Evolutionary conservation across 2,888 invertebrate genomes (phyloP), one percentile per base, ranked within the genome.

Genomic region (Resseliella maxima): DNA sequence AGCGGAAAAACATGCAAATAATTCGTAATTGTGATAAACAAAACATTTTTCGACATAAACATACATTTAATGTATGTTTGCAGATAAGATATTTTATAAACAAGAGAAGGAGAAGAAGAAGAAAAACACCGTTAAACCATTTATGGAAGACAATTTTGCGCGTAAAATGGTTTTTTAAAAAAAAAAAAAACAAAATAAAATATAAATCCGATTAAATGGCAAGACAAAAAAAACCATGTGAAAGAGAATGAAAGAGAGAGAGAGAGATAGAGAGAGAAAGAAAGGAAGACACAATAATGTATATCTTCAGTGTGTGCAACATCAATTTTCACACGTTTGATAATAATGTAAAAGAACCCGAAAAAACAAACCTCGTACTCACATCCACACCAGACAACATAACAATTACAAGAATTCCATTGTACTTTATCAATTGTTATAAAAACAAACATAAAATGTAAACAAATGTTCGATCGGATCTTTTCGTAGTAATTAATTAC

Each of bases 361-460:
- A n/a, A 59, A 59, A 59, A 59, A 24, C 5, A 6, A 15, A 6
- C n/a, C 5, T 12, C n/a, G 6, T 24, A 59, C n/a, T 6, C n/a
- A 24, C 59, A 59, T 50, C 41, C 41, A 50, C 50, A 50, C 10
- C 21, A 21, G 50, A 3, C 2, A 21, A 3, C 10, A 21, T 18
- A 12, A 24, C n/a, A 24, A 59, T 15, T 59, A 50, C 46, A 50
- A 50, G 46, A 50, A 50, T 50, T 50, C 46, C 46, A 50, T 50
- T 59, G 59, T 59, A 59, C 24, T 59, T 59, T 59, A 59, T 59
- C 59, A 59, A 59, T 59, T 59, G 59, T 59, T 59, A 59, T 59
- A 59, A 59, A 59, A 59, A 59, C 59, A 59, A 59, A 59, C 59
- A 59, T 59, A 5, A 3, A 59, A 24, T 10, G 59, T 59, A 59